Conservation (phyloP, 2,797 vertebrate species). For the Melanotaenia maccullochi region DNA sequence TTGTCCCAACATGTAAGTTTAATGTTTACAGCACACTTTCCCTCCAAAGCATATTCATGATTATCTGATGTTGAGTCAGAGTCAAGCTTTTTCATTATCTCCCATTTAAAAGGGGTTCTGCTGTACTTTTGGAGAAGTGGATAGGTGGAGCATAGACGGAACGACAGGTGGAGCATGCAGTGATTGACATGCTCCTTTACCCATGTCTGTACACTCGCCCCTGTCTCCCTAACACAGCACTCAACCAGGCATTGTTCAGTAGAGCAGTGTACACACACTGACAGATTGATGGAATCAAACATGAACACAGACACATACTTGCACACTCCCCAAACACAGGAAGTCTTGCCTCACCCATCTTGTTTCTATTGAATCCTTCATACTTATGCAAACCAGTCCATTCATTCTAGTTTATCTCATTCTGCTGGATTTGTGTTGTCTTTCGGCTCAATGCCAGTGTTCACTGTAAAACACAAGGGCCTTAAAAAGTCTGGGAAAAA, state of each 20-base stretch:
- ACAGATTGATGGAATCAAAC: constrained; percentile 56
- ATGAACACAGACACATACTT: constrained; percentile 22
- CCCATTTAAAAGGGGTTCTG: constrained; percentile 11
- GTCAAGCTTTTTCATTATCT: neutral
- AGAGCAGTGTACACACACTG: constrained; percentile 40
- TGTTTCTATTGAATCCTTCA: constrained; percentile 39
- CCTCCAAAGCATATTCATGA: neutral
- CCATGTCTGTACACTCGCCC: constrained; percentile 51
- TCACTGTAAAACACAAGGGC: constrained; percentile 58
- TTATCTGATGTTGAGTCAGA: neutral
- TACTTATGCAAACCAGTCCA: constrained; percentile 42
- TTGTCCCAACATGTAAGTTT: constrained; percentile 13
- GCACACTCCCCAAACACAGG: constrained; percentile 22
- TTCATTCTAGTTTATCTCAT: constrained; percentile 49
- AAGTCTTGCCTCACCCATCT: constrained; percentile 29
- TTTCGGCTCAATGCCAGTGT: constrained; percentile 54
- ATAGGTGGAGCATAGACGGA: neutral
- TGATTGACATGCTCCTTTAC: constrained; percentile 61
- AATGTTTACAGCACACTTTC: constrained; percentile 39
- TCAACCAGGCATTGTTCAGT: constrained; percentile 53
- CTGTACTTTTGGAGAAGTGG: constrained; percentile 14
- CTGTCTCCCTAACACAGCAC: constrained; percentile 42
- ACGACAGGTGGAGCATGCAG: constrained; percentile 28
- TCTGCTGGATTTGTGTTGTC: constrained; percentile 46
- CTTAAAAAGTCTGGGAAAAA: constrained; percentile 43